Percentiles rank a stretch among this genome's conserved stretches.
These are phyloP conservation scores for Ptilodon capucinus DNA, from an alignment of 2,888 invertebrate species.

Conservation along the genomic window DNA sequence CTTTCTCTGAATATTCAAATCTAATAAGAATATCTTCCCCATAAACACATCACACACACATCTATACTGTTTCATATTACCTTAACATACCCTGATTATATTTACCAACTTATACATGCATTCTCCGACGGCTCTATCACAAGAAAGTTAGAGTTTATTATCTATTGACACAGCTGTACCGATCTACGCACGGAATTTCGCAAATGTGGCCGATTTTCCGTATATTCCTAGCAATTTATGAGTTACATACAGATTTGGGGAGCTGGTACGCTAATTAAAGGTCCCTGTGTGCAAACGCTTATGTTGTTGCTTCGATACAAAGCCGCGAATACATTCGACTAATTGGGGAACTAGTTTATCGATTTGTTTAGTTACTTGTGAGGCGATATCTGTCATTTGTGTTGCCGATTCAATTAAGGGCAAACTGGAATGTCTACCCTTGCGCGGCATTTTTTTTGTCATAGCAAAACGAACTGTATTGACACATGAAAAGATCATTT, in stretches of 20 bases:
- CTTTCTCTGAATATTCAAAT: no score
- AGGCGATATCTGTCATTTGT: no score
- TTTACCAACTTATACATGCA: neutral
- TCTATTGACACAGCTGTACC: slow-evolving; percentile 1
- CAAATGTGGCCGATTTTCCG: slow-evolving; percentile 19
- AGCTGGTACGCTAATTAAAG: slow-evolving; percentile 33
- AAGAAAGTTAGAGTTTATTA: neutral
- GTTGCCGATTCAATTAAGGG: no score
- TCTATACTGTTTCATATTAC: neutral
- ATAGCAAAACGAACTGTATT: no score
- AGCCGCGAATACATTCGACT: neutral
- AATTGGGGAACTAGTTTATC: neutral
- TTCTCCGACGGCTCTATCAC: neutral
- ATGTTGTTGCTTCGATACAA: slow-evolving; percentile 4
- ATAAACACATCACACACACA: neutral
- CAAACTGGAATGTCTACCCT: no score
- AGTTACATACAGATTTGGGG: slow-evolving; percentile 26
- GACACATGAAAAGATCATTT: no score
- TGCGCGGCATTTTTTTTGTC: no score
- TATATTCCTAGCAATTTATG: slow-evolving; percentile 28
- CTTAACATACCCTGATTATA: neutral
- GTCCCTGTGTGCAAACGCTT: slow-evolving; percentile 14
- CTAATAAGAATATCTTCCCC: neutral
- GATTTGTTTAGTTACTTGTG: slow-evolving; percentile 9
- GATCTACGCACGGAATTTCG: neutral